These are phyloP conservation scores for Acropora tenuis DNA, from an alignment of 64 coral and sea anemone genomes.

Conservation along the genomic window DNA sequence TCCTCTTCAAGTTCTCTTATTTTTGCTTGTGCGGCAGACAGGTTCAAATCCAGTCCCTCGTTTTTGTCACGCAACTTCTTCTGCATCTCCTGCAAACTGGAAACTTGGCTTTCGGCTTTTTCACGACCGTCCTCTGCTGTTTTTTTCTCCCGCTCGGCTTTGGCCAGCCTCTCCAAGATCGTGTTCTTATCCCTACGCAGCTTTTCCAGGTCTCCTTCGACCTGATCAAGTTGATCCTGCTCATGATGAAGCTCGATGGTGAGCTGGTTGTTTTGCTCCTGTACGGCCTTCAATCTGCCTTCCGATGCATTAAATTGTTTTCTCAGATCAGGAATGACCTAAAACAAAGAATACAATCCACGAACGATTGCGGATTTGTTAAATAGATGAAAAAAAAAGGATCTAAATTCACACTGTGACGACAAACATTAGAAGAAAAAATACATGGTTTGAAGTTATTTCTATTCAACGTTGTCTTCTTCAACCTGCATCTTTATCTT, in stretches of 20 bases:
- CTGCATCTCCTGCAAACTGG: not conserved
- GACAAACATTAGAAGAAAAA: no score
- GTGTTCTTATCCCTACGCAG: not conserved
- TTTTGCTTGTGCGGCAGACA: not conserved
- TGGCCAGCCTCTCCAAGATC: not conserved
- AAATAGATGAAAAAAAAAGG: no score
- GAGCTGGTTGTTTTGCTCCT: not conserved
- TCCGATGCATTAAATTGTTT: constrained; percentile 38
- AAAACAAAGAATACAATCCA: not conserved
- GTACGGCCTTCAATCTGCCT: not conserved
- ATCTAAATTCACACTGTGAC: no score
- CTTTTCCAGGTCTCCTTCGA: constrained; percentile 4
- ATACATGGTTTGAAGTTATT: no score
- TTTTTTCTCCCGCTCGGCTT: not conserved
- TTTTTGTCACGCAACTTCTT: not conserved
- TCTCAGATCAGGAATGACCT: not conserved
- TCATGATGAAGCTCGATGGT: not conserved
- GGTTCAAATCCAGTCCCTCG: not conserved
- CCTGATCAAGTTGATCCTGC: not conserved
- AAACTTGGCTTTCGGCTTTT: not conserved
- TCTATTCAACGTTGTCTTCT: no score
- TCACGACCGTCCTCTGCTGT: not conserved
- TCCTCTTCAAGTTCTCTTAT: constrained; percentile 34
- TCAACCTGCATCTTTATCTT: no score
- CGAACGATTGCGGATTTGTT: not conserved